Percentiles rank a stretch among this genome's conserved stretches.
Conservation (phyloP, 2,113 vertebrate genomes). For the Empidonax traillii region DNA sequence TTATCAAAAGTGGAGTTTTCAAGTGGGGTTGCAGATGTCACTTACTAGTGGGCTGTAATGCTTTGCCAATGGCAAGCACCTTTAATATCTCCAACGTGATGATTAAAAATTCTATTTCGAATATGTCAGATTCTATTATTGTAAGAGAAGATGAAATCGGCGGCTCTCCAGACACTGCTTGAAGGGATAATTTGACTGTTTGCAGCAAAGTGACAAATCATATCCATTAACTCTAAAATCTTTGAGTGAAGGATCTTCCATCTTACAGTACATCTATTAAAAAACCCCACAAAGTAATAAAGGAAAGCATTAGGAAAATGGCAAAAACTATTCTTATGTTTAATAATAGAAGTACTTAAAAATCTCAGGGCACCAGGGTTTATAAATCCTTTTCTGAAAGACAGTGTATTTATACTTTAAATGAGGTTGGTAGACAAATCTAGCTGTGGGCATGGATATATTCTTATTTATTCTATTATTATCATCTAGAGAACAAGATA, state of each 20-base stretch:
- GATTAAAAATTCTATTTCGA: background rate
- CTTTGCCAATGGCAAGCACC: background rate
- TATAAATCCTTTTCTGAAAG: background rate
- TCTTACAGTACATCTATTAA: background rate
- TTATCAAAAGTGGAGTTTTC: background rate
- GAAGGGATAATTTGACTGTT: background rate
- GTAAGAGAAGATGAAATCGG: background rate
- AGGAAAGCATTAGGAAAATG: background rate
- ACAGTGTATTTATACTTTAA: background rate
- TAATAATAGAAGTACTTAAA: background rate
- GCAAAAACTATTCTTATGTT: background rate
- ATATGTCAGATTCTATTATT: background rate
- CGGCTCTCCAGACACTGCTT: background rate
- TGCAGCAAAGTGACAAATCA: background rate
- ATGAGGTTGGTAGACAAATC: background rate
- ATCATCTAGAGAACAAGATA: background rate
- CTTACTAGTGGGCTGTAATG: background rate
- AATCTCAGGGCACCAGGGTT: background rate
- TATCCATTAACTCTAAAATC: background rate
- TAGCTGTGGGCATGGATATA: background rate
- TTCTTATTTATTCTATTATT: background rate
- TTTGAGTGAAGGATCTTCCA: background rate
- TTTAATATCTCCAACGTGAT: background rate
- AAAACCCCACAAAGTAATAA: background rate
- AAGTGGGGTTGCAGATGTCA: background rate